A percentile compares a stretch with the other conserved stretches of the same genome.
phyloP scores from a whole-genome alignment of 2,888 invertebrate genomes.

The Aleiodes testaceus region DNA sequence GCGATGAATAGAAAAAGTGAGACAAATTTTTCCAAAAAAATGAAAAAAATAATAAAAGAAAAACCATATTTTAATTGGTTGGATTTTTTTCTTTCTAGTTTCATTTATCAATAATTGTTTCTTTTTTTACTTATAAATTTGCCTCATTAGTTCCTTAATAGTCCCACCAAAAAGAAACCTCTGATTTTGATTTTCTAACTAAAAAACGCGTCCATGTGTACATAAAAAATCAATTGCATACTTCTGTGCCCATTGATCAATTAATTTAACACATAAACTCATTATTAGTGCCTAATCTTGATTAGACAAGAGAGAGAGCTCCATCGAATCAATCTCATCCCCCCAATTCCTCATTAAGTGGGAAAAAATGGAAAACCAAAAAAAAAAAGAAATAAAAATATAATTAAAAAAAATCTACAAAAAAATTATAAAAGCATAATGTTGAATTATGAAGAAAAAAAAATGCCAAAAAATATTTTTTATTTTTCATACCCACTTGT shows the following conservation, averaged over 20 bases:
- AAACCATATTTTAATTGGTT: conserved; percentile 50
- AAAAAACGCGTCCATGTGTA: no score
- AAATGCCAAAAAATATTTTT: conserved; percentile 59
- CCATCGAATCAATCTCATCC: conserved; percentile 22
- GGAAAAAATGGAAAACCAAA: not conserved
- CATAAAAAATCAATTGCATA: no score
- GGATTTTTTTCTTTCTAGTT: conserved; percentile 26
- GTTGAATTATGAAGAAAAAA: conserved; percentile 38
- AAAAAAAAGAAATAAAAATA: conserved; percentile 34
- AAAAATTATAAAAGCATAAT: conserved; percentile 28
- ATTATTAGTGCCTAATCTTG: conserved; percentile 32
- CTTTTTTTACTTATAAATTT: conserved; percentile 3
- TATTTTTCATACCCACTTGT: conserved; percentile 59
- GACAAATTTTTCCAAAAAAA: conserved; percentile 44
- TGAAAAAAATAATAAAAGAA: conserved; percentile 44
- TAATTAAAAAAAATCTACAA: conserved; percentile 45
- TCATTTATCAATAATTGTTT: conserved; percentile 8
- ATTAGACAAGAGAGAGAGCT: conserved; percentile 30
- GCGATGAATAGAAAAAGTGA: conserved; percentile 29
- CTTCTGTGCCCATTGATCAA: no score
- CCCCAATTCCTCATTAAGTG: not conserved
- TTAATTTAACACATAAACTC: no score
- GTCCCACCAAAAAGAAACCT: conserved; percentile 39
- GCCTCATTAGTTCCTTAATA: not conserved
- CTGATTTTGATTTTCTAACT: not conserved